phyloP scores from a whole-genome alignment of 2,797 vertebrate genomes.

The Alfaro cultratus region DNA sequence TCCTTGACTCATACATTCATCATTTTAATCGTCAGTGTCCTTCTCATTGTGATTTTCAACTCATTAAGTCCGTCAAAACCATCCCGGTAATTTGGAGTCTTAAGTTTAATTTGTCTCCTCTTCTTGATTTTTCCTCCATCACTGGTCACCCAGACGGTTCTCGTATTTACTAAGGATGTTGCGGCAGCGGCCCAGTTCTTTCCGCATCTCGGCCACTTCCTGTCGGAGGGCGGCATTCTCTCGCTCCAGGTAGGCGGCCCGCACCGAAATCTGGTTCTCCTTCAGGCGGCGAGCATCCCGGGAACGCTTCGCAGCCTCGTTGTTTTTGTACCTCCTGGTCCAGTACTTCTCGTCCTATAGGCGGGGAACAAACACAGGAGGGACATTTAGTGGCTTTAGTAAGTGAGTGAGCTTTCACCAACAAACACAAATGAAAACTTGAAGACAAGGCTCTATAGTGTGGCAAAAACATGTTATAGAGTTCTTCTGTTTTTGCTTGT shows the following conservation, averaged over 20 bases:
- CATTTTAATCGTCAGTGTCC: conserved; percentile 66
- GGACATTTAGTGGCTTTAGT: conserved; percentile 4
- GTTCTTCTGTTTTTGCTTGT: neutral
- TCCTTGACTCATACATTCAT: conserved; percentile 79
- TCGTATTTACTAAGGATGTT: conserved; percentile 91
- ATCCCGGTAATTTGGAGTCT: conserved; percentile 59
- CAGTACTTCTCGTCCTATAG: conserved; percentile 94
- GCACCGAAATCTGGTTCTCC: conserved; percentile 94
- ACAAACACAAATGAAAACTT: neutral
- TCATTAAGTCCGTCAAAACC: conserved; percentile 60
- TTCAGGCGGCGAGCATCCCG: conserved; percentile 92
- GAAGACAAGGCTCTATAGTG: conserved; percentile 18
- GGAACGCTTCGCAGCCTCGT: conserved; percentile 93
- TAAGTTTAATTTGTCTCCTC: conserved; percentile 61
- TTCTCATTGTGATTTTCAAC: conserved; percentile 49
- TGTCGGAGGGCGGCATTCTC: conserved; percentile 90
- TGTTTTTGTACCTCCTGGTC: conserved; percentile 92
- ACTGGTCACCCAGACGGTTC: conserved; percentile 88
- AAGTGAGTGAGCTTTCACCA: neutral
- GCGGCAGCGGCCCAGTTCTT: conserved; percentile 91
- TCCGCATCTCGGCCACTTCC: conserved; percentile 91
- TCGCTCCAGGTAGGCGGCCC: conserved; percentile 92
- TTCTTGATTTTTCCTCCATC: conserved; percentile 61
- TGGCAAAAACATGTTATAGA: neutral
- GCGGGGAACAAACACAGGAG: conserved; percentile 7